Conservation (phyloP, 2,113 vertebrate genomes). For the Nesogale talazaci region DNA sequence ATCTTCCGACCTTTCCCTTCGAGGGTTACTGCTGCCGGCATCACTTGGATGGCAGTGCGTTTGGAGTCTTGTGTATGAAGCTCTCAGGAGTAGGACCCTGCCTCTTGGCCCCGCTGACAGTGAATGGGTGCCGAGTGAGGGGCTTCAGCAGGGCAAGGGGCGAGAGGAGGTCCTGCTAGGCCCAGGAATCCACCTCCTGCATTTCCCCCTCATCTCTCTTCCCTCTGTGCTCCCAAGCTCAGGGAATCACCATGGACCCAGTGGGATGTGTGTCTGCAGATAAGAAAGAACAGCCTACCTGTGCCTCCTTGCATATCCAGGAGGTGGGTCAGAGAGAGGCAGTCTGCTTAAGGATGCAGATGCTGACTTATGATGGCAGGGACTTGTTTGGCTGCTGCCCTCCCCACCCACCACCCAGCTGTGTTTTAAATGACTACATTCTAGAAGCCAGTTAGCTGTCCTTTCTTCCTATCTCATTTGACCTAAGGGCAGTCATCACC, state of each 20-base stretch:
- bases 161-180: background rate
- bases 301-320: slow-evolving; percentile 40
- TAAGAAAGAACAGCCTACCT: slow-evolving; percentile 10
- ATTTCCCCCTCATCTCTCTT: background rate
- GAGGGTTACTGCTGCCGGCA: no score
- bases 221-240: slow-evolving; percentile 13
- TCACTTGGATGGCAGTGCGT: no score
- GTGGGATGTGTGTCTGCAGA: slow-evolving; percentile 26
- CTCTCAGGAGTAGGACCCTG: background rate
- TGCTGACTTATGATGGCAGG: slow-evolving; percentile 52
- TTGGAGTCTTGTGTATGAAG: background rate
- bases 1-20: no score
- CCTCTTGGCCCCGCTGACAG: slow-evolving; percentile 5
- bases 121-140: background rate
- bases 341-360: background rate
- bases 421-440: slow-evolving; percentile 57
- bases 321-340: background rate
- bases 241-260: slow-evolving; percentile 46
- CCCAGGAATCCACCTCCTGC: background rate
- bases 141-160: slow-evolving; percentile 50
- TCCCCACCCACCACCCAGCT: slow-evolving; percentile 47
- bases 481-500: background rate
- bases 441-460: slow-evolving; percentile 18
- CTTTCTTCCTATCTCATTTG: slow-evolving; percentile 24
- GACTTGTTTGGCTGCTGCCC: background rate